Evolutionary conservation across 2,113 vertebrate species (phyloP).

Genomic region (Eretmochelys imbricata): DNA sequence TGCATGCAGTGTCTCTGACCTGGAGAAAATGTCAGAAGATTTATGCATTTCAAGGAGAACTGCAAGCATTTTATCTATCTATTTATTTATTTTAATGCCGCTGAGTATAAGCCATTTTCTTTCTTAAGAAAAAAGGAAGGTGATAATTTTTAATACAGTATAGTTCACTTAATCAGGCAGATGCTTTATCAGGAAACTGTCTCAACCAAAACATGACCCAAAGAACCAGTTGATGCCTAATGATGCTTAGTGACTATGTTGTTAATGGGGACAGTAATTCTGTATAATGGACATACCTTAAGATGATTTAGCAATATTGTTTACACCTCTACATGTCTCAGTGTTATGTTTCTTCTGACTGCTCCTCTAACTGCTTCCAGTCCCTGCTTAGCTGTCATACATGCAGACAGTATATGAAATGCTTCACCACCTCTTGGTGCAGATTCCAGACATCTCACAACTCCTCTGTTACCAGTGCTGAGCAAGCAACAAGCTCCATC

Average conservation of each 20-base stretch:
- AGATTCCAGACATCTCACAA: not conserved
- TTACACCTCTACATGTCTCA: not conserved
- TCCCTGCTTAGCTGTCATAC: not conserved
- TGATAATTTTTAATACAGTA: not conserved
- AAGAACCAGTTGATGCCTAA: not conserved
- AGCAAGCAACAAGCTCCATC: not conserved
- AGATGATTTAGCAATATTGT: not conserved
- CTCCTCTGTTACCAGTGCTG: fast-evolving
- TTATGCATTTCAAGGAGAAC: conserved; percentile 8
- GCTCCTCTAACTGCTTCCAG: not conserved
- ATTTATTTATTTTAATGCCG: not conserved
- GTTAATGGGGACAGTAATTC: not conserved
- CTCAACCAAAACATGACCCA: not conserved
- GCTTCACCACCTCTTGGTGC: not conserved
- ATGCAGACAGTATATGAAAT: not conserved
- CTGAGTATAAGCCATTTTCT: not conserved
- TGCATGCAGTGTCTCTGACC: conserved; percentile 53
- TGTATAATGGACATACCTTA: not conserved
- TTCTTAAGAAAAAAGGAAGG: not conserved
- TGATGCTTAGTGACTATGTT: not conserved
- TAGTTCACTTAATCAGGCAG: not conserved
- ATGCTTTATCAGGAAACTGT: not conserved
- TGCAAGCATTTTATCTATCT: not conserved
- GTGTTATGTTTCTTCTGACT: not conserved
- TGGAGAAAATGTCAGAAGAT: conserved; percentile 54